Conservation (phyloP, 2,113 vertebrate species). For the Passer domesticus region DNA sequence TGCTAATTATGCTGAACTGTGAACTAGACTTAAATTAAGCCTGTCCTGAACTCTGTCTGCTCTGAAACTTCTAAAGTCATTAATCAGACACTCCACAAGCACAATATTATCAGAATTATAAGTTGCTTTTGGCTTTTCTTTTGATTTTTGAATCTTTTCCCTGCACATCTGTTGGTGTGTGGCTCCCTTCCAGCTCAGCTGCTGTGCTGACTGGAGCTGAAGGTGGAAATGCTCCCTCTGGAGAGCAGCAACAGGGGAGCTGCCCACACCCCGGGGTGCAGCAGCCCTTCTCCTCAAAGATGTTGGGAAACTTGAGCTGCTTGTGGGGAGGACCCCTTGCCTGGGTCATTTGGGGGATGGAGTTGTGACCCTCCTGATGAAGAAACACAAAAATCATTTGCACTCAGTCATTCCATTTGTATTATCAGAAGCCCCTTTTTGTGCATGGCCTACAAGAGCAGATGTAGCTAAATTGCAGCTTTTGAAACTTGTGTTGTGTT, state of each 20-base stretch:
- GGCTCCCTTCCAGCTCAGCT: constrained; percentile 28
- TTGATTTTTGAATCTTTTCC: background rate
- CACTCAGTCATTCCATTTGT: background rate
- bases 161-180: background rate
- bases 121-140: background rate
- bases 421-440: background rate
- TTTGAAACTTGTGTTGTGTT: background rate
- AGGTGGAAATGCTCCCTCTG: background rate
- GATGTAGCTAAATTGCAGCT: background rate
- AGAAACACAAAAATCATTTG: background rate
- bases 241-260: background rate
- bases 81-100: background rate
- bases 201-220: background rate
- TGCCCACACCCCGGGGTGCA: background rate
- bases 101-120: background rate
- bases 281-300: background rate
- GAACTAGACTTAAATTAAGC: background rate
- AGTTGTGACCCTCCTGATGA: background rate
- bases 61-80: background rate
- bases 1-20: background rate
- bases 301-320: background rate
- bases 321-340: background rate
- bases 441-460: background rate
- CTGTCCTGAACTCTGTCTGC: background rate
- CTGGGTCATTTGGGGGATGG: background rate